Evolutionary conservation across 2,113 vertebrate genomes (phyloP), one percentile per base, ranked within the genome.

Genomic region (Myocastor coypus): DNA sequence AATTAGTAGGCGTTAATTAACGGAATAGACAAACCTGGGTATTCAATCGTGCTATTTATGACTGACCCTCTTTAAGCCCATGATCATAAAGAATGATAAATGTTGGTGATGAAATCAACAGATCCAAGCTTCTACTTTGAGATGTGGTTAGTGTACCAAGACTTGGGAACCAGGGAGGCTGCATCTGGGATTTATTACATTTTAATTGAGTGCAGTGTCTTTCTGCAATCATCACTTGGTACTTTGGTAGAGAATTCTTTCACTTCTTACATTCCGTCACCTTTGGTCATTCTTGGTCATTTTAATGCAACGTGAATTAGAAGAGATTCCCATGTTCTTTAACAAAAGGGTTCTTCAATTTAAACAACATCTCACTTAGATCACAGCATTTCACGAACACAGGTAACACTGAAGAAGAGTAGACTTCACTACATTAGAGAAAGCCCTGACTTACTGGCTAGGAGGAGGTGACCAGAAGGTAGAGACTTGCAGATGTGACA

Each of bases 301-400:
- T 95, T 87, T 94, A 87, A 16, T 32, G 92, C 73, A 83, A 78
- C 28, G 12, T 32, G 40, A 91, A 55, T 77, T 92, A 78, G 26
- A 94, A 83, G 55, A 68, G 37, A 85, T 83, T 34, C 75, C 57
- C 28, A 28, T 34, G 34, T 37, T 78, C 73, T 22, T 92, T 83
- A 95, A 88, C 26, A 64, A 94, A 92, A 83, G 10, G 0, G 12
- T 42, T 50, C 85, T 73, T 63, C 69, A 34, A 52, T 12, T 46
- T 66, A 84, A 78, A n/a, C 40, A 89, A 91, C 87, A 81, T 83
- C 55, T 34, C 92, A 52, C 28, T 96, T 87, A 66, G 2, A 87
- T 37, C 26, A 94, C 6, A 66, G 40, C 19, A 85, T 57, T 59
- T 96, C n/a, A 89, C 24, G 68, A 37, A 95, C 92, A 80, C 19